These are phyloP conservation scores for Oreotrochilus melanogaster DNA, from an alignment of 2,113 vertebrate genomes.

Conservation along the genomic window DNA sequence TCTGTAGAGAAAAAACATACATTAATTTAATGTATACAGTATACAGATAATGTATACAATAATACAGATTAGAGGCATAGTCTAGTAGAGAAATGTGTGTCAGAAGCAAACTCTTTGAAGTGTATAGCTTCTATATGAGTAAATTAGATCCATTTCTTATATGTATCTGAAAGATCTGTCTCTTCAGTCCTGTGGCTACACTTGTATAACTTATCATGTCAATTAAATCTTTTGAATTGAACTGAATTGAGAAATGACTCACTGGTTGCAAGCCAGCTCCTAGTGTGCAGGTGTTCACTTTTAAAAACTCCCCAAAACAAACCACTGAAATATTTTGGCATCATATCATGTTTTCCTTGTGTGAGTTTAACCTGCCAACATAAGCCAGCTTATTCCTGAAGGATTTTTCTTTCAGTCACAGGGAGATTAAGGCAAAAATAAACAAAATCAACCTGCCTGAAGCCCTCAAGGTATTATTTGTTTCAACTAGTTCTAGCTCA, in stretches of 20 bases:
- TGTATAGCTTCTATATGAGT: background rate
- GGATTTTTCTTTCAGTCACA: background rate
- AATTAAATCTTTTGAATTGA: background rate
- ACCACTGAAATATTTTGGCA: background rate
- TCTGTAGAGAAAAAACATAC: background rate
- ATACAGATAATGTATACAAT: too few relatives aligned
- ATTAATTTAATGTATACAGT: too few relatives aligned
- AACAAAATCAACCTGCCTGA: background rate
- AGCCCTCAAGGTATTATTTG: background rate
- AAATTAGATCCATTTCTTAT: background rate
- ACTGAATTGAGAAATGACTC: background rate
- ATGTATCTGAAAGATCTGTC: background rate
- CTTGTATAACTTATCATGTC: background rate
- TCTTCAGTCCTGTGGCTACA: background rate
- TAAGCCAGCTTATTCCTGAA: background rate
- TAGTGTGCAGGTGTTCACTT: constrained; percentile 22
- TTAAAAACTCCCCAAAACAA: background rate
- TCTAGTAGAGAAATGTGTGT: background rate
- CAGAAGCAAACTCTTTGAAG: background rate
- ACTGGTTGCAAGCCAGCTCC: background rate
- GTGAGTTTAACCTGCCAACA: background rate
- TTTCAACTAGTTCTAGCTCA: background rate
- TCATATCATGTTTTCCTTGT: background rate
- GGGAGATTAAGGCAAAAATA: background rate
- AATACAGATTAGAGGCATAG: background rate